Base-by-base conservation (phyloP, 1,140 invertebrate species). In the Parasteatoda tepidariorum region DNA sequence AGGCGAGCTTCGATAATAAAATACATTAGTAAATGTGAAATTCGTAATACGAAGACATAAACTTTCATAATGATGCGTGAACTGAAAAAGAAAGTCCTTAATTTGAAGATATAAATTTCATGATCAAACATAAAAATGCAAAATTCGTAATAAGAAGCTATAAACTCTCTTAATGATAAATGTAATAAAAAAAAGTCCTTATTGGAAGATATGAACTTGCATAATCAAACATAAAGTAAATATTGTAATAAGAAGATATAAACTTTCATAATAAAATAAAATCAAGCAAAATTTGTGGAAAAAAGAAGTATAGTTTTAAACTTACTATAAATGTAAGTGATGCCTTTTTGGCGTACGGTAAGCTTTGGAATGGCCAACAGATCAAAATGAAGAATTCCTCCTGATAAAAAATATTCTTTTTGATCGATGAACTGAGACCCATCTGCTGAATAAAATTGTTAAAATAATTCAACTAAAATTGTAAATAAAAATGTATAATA, bases 341-440 rank as follows among this genome's bases (percentile, higher is more conserved):
- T 18, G 4, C 34, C 66, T 2, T 68, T 68, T 28, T 68, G 22
- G 2, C 13, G 2, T 11, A 41, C 18, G n/a, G 66, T 68, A 31
- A 68, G 34, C 34, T 41, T 68, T 3, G 66, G 66, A 24, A 68
- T 38, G 38, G 38, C 38, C 1, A 68, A 15, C 9, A 68, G 6
- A 48, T 68, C 66, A 15, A 68, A 68, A 28, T 68, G 66, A 68
- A 68, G 34, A 0, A 68, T 4, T 48, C 66, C 66, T 48, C 66
- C 66, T 24, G 28, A 9, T 31, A 48, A 26, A 3, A 68, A 24
- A 15, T 48, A 68, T 41, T 68, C 66, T 2, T 68, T 48, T 24
- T 41, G 34, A 48, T 48, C n/a, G 15, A 68, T 7, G 24, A 68
- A 3, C 11, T n/a, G n/a, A n/a, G n/a, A n/a, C n/a, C n/a, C n/a